Percentiles rank a stretch among this genome's conserved stretches.
These are phyloP conservation scores for Axinella damicornis DNA, from an alignment of 37 sponge, comb jelly and placozoan genomes.

Conservation along the genomic window DNA sequence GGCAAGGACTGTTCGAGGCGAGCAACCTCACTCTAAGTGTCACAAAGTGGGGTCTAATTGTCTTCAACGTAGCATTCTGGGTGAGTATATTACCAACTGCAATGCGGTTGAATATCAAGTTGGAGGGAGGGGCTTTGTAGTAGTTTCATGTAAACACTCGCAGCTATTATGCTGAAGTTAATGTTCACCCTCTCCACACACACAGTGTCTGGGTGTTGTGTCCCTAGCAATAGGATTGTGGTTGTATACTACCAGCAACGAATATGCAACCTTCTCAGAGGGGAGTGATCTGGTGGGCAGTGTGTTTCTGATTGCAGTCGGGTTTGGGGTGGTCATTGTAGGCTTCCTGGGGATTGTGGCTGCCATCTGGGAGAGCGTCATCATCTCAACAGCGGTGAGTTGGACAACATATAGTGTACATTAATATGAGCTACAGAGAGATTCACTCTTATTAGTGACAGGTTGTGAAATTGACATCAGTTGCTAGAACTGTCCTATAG, in stretches of 20 bases:
- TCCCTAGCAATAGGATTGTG: constrained; percentile 54
- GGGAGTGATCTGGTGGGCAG: constrained; percentile 40
- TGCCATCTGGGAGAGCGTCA: constrained; percentile 60
- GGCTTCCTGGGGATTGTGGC: constrained; percentile 65
- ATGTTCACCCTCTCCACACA: constrained; percentile 9
- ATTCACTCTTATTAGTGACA: no score
- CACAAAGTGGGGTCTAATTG: constrained; percentile 54
- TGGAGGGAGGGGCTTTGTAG: no score
- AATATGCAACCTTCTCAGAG: constrained; percentile 49
- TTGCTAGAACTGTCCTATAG: no score
- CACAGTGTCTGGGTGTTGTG: constrained; percentile 51
- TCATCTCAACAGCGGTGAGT: constrained; percentile 56
- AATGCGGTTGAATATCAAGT: no score
- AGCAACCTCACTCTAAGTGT: constrained; percentile 7
- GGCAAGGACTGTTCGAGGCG: constrained; percentile 54
- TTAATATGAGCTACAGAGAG: no score
- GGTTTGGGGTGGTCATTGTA: constrained; percentile 60
- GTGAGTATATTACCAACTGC: no score
- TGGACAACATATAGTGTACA: no score
- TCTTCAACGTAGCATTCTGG: constrained; percentile 66
- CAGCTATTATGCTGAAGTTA: no score
- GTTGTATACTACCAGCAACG: constrained; percentile 60
- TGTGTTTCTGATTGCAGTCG: constrained; percentile 45
- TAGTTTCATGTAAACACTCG: no score
- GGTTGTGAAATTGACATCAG: no score